Conservation (phyloP, 2,888 invertebrate genomes). For the Notodonta dromedarius region DNA sequence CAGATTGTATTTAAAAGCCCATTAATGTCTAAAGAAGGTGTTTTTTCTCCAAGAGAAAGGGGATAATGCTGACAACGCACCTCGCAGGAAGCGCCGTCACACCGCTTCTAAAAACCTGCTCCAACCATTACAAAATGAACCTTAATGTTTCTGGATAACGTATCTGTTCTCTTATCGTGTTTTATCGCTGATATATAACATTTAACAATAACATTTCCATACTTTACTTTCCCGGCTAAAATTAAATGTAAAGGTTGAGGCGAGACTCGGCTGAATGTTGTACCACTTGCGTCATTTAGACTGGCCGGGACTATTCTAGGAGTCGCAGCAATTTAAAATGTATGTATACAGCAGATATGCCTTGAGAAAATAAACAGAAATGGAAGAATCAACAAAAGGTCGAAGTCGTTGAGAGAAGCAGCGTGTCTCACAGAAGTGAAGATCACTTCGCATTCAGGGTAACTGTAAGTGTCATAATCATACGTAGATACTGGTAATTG, state of each 20-base stretch:
- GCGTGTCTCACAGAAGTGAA: too few relatives aligned
- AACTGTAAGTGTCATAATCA: too few relatives aligned
- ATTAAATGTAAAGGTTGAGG: constrained; percentile 1
- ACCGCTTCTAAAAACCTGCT: neutral
- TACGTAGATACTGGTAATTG: too few relatives aligned
- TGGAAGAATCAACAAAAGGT: too few relatives aligned
- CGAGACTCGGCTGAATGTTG: constrained; percentile 4
- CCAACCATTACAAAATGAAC: neutral
- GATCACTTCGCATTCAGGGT: too few relatives aligned
- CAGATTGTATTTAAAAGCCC: constrained; percentile 12
- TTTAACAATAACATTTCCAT: neutral
- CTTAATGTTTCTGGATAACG: neutral
- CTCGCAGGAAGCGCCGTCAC: neutral
- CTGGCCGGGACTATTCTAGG: neutral
- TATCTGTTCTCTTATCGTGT: neutral
- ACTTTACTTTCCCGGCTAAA: neutral
- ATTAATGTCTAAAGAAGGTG: constrained; percentile 8
- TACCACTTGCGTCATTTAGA: neutral
- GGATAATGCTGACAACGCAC: constrained; percentile 1
- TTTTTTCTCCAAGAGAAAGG: neutral
- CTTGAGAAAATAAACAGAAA: too few relatives aligned
- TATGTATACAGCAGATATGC: neutral
- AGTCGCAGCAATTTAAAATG: neutral
- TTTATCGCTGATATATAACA: neutral
- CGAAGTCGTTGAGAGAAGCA: too few relatives aligned